phyloP scores from a whole-genome alignment of 2,113 vertebrate species.

The Poeciliopsis occidentalis region DNA sequence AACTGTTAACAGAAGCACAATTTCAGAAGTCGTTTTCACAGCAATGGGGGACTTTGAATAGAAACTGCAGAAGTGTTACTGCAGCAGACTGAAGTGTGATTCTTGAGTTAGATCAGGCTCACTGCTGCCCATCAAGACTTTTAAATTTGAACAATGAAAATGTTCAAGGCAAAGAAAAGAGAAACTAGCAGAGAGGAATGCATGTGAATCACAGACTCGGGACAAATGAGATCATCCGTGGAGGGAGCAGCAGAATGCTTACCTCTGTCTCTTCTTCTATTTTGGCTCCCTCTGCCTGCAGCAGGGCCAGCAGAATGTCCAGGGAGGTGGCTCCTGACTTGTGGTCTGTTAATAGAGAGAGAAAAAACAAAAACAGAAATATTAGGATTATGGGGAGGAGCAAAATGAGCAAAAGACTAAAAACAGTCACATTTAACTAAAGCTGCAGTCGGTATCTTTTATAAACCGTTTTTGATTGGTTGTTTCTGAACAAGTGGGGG shows the following conservation, averaged over 20 bases:
- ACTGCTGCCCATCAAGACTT: no score
- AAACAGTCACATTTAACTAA: no score
- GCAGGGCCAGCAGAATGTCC: slow-evolving; percentile 91
- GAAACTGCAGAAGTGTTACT: no score
- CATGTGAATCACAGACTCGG: slow-evolving; percentile 3
- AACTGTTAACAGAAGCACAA: no score
- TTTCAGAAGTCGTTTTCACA: no score
- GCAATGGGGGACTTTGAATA: no score
- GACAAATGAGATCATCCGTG: slow-evolving; percentile 23
- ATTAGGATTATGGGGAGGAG: slow-evolving; percentile 1
- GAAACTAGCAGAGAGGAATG: slow-evolving; percentile 1
- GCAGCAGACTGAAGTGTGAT: no score
- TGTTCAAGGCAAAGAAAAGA: background rate
- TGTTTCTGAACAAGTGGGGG: no score
- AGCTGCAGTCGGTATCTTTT: no score
- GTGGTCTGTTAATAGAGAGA: slow-evolving; percentile 81
- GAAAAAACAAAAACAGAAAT: background rate
- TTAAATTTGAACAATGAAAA: slow-evolving; percentile 9
- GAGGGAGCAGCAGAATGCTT: slow-evolving; percentile 32
- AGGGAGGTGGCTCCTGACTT: slow-evolving; percentile 87
- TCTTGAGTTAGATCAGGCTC: no score
- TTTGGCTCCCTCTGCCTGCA: slow-evolving; percentile 96
- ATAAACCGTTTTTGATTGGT: no score
- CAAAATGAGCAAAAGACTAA: background rate
- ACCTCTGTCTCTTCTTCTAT: slow-evolving; percentile 99